Percentiles rank a stretch among this genome's conserved stretches.
Conservation (phyloP, 2,113 vertebrate genomes). For the Aptenodytes patagonicus region DNA sequence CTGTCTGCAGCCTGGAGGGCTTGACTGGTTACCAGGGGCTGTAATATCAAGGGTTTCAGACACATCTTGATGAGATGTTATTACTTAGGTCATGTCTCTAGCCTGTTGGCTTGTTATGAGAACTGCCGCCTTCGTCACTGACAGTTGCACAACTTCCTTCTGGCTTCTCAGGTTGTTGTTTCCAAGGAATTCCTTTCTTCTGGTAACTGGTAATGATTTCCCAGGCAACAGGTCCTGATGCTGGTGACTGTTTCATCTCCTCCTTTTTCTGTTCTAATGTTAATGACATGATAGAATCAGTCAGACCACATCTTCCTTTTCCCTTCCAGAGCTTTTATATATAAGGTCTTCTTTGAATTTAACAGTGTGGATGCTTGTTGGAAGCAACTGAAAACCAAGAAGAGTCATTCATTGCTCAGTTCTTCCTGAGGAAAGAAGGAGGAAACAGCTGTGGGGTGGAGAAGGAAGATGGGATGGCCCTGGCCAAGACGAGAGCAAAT, state of each 20-base stretch:
- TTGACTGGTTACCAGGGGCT: background rate
- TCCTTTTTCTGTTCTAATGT: background rate
- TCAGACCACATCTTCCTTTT: background rate
- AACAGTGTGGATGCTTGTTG: background rate
- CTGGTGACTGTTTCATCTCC: background rate
- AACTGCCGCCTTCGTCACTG: background rate
- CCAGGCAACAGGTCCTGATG: background rate
- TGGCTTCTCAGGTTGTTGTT: background rate
- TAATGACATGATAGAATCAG: background rate
- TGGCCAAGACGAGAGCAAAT: background rate
- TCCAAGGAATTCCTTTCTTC: conserved; percentile 46
- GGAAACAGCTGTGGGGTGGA: background rate
- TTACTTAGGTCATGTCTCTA: background rate
- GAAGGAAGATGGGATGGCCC: background rate
- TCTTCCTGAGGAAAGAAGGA: background rate
- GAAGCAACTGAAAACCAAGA: background rate
- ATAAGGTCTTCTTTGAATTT: background rate
- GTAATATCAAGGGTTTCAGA: background rate
- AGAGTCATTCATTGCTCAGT: background rate
- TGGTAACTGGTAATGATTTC: background rate
- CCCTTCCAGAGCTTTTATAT: background rate
- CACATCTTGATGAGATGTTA: background rate
- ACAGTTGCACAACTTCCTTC: conserved; percentile 36
- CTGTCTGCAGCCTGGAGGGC: background rate
- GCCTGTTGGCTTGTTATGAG: background rate